Evolutionary conservation across 2,797 vertebrate species (phyloP).

Genomic region (Euthynnus affinis): DNA sequence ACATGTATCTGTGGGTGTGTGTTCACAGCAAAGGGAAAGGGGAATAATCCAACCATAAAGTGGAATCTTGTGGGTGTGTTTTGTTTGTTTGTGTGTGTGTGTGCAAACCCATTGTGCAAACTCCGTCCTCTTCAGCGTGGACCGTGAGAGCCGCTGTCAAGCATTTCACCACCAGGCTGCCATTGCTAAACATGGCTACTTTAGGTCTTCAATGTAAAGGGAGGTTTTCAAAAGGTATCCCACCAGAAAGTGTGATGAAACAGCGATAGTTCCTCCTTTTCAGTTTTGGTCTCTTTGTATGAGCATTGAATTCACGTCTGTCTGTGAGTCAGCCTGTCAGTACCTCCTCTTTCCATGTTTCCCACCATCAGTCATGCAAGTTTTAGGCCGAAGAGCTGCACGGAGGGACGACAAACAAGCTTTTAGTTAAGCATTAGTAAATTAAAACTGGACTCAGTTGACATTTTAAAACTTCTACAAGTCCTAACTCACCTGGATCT

Average conservation of each 20-base stretch:
- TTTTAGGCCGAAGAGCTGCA: conserved; percentile 95
- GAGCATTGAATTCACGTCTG: not conserved
- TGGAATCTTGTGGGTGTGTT: conserved; percentile 52
- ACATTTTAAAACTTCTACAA: not conserved
- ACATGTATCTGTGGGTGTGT: conserved; percentile 36
- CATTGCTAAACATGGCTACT: conserved; percentile 5
- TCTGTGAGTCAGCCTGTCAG: conserved; percentile 61
- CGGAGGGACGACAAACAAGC: conserved; percentile 7
- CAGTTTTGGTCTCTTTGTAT: not conserved
- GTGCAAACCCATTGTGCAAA: conserved; percentile 21
- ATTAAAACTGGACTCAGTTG: not conserved
- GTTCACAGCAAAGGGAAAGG: conserved; percentile 24
- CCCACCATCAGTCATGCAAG: conserved; percentile 92
- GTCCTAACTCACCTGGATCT: conserved; percentile 88
- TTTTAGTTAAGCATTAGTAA: not conserved
- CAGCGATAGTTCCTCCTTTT: not conserved
- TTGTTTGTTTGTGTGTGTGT: conserved; percentile 21
- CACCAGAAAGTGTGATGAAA: not conserved
- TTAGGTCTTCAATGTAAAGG: conserved; percentile 11
- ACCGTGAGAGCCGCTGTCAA: not conserved
- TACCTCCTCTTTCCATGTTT: conserved; percentile 87
- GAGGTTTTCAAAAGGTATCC: conserved; percentile 23
- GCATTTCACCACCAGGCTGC: not conserved
- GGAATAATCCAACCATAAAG: conserved; percentile 67
- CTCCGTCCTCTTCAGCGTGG: conserved; percentile 23